These are phyloP conservation scores for Cydia pomonella DNA, from an alignment of 1,140 invertebrate genomes.

Conservation along the genomic window DNA sequence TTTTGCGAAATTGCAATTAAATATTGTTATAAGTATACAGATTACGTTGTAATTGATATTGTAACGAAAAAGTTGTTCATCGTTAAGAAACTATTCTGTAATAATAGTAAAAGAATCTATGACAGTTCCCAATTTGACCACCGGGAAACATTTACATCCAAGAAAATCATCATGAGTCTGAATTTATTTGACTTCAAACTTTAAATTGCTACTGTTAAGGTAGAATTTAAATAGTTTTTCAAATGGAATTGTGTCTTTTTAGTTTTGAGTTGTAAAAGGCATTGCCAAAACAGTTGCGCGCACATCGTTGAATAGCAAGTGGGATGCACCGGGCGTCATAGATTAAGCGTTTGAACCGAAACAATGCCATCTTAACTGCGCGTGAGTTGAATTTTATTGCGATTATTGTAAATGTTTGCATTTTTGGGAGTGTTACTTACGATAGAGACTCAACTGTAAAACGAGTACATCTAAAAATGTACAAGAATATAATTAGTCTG, in stretches of 20 bases:
- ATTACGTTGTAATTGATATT: no score
- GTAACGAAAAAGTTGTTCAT: neutral
- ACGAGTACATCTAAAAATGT: neutral
- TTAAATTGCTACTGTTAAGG: neutral
- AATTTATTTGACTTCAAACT: no score
- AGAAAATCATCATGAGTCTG: no score
- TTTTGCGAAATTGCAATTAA: neutral
- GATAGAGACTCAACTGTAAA: neutral
- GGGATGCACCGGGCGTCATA: conserved; percentile 64
- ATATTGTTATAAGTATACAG: no score
- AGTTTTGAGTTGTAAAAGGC: neutral
- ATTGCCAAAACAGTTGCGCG: conserved; percentile 42
- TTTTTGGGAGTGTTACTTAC: neutral
- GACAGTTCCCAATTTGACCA: no score
- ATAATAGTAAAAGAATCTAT: no score
- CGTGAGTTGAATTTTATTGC: conserved; percentile 58
- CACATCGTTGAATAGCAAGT: conserved; percentile 38
- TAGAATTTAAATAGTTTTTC: neutral
- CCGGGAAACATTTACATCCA: no score
- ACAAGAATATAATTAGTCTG: no score
- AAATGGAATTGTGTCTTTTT: neutral
- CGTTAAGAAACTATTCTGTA: no score
- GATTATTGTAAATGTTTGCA: conserved; percentile 18
- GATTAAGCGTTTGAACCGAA: conserved; percentile 68
- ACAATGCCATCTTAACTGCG: conserved; percentile 67